These are phyloP conservation scores for Orthosia gracilis DNA, from an alignment of 2,888 invertebrate species.

Conservation along the genomic window DNA sequence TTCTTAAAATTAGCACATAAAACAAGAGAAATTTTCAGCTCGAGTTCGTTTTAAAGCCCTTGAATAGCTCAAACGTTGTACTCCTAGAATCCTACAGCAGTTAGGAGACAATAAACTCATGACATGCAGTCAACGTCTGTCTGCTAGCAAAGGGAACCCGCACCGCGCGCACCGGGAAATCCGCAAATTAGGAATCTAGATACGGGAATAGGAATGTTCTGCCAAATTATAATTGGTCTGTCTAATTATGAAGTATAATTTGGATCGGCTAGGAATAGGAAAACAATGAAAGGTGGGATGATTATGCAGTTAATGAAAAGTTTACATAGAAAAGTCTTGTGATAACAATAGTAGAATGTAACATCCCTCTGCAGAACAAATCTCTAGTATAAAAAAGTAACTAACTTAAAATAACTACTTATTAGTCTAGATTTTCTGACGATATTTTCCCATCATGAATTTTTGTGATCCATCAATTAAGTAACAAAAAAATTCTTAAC, in stretches of 20 bases:
- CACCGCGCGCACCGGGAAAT: constrained; percentile 25
- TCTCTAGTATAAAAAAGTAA: neutral
- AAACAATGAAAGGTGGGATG: neutral
- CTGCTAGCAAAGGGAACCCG: constrained; percentile 57
- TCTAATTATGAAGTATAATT: constrained; percentile 10
- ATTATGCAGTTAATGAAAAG: neutral
- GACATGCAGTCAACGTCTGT: constrained; percentile 70
- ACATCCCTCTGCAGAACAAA: neutral
- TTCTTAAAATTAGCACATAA: constrained; percentile 1
- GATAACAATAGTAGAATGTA: too few species aligned
- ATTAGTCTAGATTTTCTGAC: too few species aligned
- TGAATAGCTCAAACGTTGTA: constrained; percentile 22
- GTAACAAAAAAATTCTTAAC: neutral
- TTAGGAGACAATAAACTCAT: constrained; percentile 73
- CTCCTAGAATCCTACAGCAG: constrained; percentile 32
- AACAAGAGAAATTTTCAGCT: constrained; percentile 12
- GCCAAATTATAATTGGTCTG: constrained; percentile 10
- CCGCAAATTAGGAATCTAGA: constrained; percentile 44
- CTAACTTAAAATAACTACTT: too few species aligned
- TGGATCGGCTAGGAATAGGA: neutral
- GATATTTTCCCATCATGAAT: too few species aligned
- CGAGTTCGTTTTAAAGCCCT: constrained; percentile 13
- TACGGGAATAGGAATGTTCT: constrained; percentile 28
- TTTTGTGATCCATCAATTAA: neutral
- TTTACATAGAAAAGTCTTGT: neutral